phyloP scores from a whole-genome alignment of 2,113 vertebrate genomes.

The Hypocryptadius cinnamomeus region DNA sequence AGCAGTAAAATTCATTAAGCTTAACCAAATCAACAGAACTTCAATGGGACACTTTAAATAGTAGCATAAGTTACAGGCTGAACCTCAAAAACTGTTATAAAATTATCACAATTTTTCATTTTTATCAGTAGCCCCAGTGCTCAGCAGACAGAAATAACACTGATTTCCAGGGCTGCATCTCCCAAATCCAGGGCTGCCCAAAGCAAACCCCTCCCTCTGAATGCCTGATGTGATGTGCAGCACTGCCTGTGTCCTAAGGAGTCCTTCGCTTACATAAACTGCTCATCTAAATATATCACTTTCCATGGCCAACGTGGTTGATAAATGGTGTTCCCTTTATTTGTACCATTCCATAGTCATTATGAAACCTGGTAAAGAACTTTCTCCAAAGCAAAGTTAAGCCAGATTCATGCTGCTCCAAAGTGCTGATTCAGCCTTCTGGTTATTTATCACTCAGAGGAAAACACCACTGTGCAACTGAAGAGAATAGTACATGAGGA shows the following conservation, averaged over 20 bases:
- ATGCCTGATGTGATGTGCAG: background rate
- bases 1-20: background rate
- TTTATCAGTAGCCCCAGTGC: background rate
- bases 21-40: background rate
- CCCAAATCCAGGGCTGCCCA: background rate
- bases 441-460: background rate
- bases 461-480: background rate
- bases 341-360: background rate
- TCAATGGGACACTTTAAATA: background rate
- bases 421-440: background rate
- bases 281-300: background rate
- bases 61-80: background rate
- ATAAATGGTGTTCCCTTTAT: background rate
- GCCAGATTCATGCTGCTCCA: background rate
- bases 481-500: background rate
- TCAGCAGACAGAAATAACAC: background rate
- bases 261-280: background rate
- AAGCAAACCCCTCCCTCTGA: background rate
- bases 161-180: background rate
- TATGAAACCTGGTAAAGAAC: background rate
- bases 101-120: background rate
- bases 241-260: background rate
- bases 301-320: background rate
- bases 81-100: background rate
- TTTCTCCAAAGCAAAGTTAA: constrained; percentile 1